Conservation (phyloP, 2,797 vertebrate species). For the Anas bahamensis region DNA sequence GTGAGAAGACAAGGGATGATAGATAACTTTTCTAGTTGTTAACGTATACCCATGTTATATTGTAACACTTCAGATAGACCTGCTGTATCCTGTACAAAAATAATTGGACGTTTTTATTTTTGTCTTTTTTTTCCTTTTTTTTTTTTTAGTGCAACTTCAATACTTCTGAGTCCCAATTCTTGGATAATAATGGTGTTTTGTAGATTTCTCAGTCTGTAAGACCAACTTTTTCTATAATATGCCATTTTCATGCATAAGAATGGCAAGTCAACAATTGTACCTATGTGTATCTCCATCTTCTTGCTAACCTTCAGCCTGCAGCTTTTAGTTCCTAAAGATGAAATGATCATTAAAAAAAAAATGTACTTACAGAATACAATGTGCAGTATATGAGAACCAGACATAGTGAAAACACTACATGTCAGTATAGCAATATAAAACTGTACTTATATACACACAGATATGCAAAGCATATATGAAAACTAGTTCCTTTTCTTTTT, state of each 20-base stretch:
- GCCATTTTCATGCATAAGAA: slow-evolving; percentile 40
- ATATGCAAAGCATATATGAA: not conserved
- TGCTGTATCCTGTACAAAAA: not conserved
- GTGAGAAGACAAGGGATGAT: not conserved
- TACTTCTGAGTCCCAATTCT: not conserved
- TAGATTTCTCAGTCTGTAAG: slow-evolving; percentile 15
- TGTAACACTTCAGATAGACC: not conserved
- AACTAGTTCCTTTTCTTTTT: not conserved
- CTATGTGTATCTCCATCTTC: not conserved
- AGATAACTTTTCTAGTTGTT: not conserved
- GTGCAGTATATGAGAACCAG: slow-evolving; percentile 27
- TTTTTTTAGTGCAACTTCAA: not conserved
- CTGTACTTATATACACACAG: slow-evolving; percentile 66
- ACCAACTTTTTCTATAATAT: slow-evolving; percentile 5
- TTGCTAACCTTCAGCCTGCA: not conserved
- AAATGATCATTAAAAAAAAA: slow-evolving; percentile 10
- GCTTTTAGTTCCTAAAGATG: not conserved
- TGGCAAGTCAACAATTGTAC: slow-evolving; percentile 45
- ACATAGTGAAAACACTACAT: slow-evolving; percentile 43
- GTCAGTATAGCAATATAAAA: slow-evolving; percentile 28
- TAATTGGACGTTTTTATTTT: not conserved
- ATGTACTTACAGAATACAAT: not conserved
- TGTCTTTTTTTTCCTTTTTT: not conserved
- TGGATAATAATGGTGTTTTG: not conserved
- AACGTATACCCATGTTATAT: not conserved